These are phyloP conservation scores for Centrocercus urophasianus DNA, from an alignment of 2,113 vertebrate genomes.

Conservation along the genomic window DNA sequence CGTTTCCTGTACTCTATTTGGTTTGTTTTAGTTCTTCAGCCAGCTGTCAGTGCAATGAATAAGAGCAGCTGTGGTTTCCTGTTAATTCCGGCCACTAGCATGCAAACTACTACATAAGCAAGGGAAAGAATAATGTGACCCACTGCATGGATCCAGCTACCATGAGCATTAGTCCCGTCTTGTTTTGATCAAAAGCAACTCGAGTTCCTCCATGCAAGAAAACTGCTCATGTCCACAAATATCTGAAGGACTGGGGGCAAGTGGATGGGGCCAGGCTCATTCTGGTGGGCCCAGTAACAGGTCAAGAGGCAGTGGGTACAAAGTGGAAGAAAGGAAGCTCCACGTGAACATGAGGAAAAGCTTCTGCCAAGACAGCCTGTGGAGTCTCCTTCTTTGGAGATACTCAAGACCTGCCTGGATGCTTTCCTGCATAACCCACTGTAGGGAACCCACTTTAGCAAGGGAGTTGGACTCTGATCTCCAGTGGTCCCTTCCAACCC, in stretches of 20 bases:
- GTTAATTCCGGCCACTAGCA: slow-evolving; percentile 21
- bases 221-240: neutral
- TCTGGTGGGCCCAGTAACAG: too few species aligned
- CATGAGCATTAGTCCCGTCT: neutral
- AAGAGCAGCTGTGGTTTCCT: slow-evolving; percentile 70
- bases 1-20: slow-evolving; percentile 34
- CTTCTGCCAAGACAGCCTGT: too few species aligned
- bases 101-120: neutral
- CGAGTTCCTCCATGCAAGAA: neutral
- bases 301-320: too few species aligned
- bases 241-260: too few species aligned
- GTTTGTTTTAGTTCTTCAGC: slow-evolving; percentile 30
- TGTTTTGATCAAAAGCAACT: neutral
- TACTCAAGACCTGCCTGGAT: too few species aligned
- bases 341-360: too few species aligned
- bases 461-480: neutral
- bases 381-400: too few species aligned
- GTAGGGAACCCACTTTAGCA: neutral
- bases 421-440: too few species aligned
- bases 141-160: neutral
- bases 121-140: neutral
- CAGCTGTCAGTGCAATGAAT: slow-evolving; percentile 57
- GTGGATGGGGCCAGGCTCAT: too few species aligned
- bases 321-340: too few species aligned
- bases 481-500: too few species aligned